phyloP scores from a whole-genome alignment of 2,888 invertebrate species.

The Metallyticus violacea region DNA sequence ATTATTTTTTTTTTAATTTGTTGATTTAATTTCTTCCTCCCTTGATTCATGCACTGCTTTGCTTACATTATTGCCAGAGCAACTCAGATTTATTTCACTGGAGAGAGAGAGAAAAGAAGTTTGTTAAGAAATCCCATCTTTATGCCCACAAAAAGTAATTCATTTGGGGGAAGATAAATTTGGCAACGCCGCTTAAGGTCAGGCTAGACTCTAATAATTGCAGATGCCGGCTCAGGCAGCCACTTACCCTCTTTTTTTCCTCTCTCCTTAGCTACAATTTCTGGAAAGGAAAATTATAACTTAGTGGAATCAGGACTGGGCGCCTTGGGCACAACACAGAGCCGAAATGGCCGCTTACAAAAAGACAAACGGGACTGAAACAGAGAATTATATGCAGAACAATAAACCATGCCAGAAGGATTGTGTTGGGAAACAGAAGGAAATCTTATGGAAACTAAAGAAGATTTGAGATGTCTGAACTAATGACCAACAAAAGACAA shows the following conservation, averaged over 20 bases:
- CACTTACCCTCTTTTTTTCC: not conserved
- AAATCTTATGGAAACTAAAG: not conserved
- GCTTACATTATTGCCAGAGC: not conserved
- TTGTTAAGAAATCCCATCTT: not conserved
- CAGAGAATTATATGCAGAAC: not conserved
- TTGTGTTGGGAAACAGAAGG: not conserved
- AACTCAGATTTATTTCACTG: not conserved
- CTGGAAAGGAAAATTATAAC: conserved; percentile 23
- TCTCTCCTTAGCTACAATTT: conserved; percentile 18
- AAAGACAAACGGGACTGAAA: not conserved
- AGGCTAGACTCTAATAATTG: not conserved
- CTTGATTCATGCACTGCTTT: not conserved
- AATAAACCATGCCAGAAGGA: not conserved
- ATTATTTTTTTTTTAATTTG: too few relatives aligned
- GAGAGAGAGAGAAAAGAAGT: not conserved
- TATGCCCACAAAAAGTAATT: not conserved
- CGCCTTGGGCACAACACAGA: not conserved
- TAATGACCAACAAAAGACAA: not conserved
- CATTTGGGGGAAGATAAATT: not conserved
- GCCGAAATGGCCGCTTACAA: not conserved
- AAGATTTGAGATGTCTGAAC: not conserved
- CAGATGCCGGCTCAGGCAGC: not conserved
- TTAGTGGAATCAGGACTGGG: not conserved
- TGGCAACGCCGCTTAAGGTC: not conserved
- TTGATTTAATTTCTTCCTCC: too few relatives aligned